Evolutionary conservation across 1,140 invertebrate genomes (phyloP).

Genomic region (Triops cancriformis): DNA sequence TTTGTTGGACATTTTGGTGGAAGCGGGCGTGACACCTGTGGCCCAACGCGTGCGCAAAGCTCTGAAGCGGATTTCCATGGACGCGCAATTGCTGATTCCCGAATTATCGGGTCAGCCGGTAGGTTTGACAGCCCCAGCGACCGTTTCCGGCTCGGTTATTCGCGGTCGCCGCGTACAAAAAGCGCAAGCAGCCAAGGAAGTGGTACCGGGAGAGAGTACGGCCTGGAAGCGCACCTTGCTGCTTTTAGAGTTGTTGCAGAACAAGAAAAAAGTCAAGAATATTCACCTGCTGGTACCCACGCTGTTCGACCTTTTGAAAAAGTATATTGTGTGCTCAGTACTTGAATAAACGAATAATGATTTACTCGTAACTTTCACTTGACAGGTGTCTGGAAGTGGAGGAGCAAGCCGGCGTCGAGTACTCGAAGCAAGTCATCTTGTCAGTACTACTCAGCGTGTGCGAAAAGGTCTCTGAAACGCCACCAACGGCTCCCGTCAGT

Average conservation of each 20-base stretch:
- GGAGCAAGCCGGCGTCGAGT: slow-evolving; percentile 73
- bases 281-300: slow-evolving; percentile 54
- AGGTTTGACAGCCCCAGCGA: slow-evolving; percentile 21
- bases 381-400: slow-evolving; percentile 62
- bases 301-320: slow-evolving; percentile 72
- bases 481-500: slow-evolving; percentile 33
- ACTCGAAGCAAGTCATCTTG: slow-evolving; percentile 76
- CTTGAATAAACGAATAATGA: too few species aligned
- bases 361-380: not conserved
- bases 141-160: not conserved
- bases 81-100: slow-evolving; percentile 46
- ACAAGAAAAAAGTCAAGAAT: slow-evolving; percentile 63
- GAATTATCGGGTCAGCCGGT: slow-evolving; percentile 27
- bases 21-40: slow-evolving; percentile 28
- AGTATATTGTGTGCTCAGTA: slow-evolving; percentile 41
- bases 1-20: slow-evolving; percentile 38
- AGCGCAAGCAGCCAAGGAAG: not conserved
- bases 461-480: slow-evolving; percentile 44
- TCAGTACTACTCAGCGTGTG: slow-evolving; percentile 66
- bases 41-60: slow-evolving; percentile 46
- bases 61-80: slow-evolving; percentile 58
- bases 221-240: slow-evolving; percentile 67
- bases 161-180: not conserved
- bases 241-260: slow-evolving; percentile 73
- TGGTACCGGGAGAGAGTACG: slow-evolving; percentile 13